phyloP scores from a whole-genome alignment of 1,140 invertebrate species.

The Acromyrmex echinatior region DNA sequence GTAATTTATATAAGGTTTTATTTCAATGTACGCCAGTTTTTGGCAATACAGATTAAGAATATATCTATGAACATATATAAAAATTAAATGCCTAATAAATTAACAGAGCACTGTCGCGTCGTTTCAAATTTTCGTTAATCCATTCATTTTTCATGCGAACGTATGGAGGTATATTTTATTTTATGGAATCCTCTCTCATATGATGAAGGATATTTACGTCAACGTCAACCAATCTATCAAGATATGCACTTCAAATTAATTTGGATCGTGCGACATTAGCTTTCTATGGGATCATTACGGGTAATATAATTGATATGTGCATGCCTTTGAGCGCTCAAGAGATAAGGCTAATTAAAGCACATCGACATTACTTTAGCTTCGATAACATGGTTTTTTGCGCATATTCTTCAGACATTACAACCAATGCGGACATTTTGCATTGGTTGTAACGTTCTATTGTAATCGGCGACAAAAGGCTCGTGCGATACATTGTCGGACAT shows the following conservation, averaged over 20 bases:
- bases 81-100: background rate
- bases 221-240: conserved; percentile 1
- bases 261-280: conserved; percentile 22
- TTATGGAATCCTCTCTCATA: background rate
- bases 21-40: no score
- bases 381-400: conserved; percentile 16
- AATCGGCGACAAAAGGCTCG: conserved; percentile 32
- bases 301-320: conserved; percentile 13
- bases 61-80: no score
- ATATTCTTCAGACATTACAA: background rate
- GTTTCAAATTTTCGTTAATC: background rate
- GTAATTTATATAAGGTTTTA: no score
- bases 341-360: conserved; percentile 34
- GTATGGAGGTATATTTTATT: background rate
- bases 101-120: background rate
- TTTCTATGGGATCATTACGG: conserved; percentile 26
- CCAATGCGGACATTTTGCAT: conserved; percentile 10
- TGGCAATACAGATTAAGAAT: no score
- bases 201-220: conserved; percentile 13
- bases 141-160: background rate
- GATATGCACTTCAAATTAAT: background rate
- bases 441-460: conserved; percentile 52
- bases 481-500: conserved; percentile 32
- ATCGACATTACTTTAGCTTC: conserved; percentile 53
- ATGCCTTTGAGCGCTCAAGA: conserved; percentile 25